Base-by-base conservation (phyloP, 2,113 vertebrate species). In the Colaptes auratus region DNA sequence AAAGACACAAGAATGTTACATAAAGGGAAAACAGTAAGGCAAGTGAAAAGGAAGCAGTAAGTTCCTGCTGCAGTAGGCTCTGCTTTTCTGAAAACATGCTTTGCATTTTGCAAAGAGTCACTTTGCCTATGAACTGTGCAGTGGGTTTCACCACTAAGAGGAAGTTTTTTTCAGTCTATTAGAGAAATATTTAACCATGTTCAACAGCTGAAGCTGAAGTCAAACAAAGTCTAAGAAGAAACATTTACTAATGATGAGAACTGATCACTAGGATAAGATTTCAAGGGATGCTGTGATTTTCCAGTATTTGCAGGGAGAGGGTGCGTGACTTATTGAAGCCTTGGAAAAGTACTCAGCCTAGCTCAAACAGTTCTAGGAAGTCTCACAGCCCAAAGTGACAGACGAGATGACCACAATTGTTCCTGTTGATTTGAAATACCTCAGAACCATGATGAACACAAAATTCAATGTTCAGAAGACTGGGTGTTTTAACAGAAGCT, bases 1-100 rank as follows among this genome's bases (percentile, higher is more conserved):
- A 48, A 82, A 95, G 73, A 69, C 35, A 83, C 25, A 42, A 75
- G 50, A 73, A 64, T 13, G 65, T 75, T 88, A 90, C 70, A 83
- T 35, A 86, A 91, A 90, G 14, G 14, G 58, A 77, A 30, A 82
- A 66, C 31, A 93, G 92, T 87, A n/a, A 89, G 82, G 82, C 59
- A 94, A 94, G 21, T 20, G 21, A 50, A 94, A 95, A 95, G 88
- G 92, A 96, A 92, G 59, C 59, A 69, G 48, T 15, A 78, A 95
- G 73, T 93, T 95, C 86, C 94, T 94, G 89, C 88, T 91, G 91
- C 73, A 89, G 61, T 7, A 78, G 44, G 24, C 30, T 79, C n/a
- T 91, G 85, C 35, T 88, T 90, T 59, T 78, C 65, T 12, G 53
- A 95, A 92, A 94, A 95, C 73, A 90, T 78, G 61, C n/a, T 95